These are phyloP conservation scores for Leptopilina boulardi DNA, from an alignment of 1,140 invertebrate species.

Conservation along the genomic window DNA sequence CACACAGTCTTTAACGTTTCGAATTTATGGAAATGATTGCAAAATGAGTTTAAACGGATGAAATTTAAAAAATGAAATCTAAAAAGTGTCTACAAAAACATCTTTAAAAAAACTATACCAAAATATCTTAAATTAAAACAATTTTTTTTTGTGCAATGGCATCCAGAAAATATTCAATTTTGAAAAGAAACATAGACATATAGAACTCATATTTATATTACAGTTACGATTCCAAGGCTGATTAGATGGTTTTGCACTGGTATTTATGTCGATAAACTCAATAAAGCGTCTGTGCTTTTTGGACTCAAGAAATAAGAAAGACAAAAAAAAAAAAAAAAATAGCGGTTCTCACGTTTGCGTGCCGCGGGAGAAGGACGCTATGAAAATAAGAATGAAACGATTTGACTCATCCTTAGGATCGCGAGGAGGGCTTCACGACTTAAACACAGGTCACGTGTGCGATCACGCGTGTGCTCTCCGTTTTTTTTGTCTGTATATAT, in stretches of 20 bases:
- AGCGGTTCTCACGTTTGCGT: conserved; percentile 63
- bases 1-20: too few species aligned
- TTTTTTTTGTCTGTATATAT: conserved; percentile 57
- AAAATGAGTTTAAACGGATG: too few species aligned
- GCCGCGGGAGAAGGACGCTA: conserved; percentile 50
- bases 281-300: conserved; percentile 13
- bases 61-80: too few species aligned
- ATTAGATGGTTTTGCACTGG: conserved; percentile 21
- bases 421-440: conserved; percentile 48
- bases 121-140: too few species aligned
- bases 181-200: too few species aligned
- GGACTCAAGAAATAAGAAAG: conserved; percentile 39
- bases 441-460: conserved; percentile 65
- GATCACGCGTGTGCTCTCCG: conserved; percentile 49
- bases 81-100: too few species aligned
- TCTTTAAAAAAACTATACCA: too few species aligned
- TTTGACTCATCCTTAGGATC: conserved; percentile 48
- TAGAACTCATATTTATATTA: too few species aligned
- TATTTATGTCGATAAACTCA: conserved; percentile 2
- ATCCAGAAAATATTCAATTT: too few species aligned
- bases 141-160: too few species aligned
- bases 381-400: conserved; percentile 62
- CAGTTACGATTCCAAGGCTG: background rate
- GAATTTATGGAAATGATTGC: too few species aligned
- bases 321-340: conserved; percentile 33